These are phyloP conservation scores for Hipposideros larvatus DNA, from an alignment of 2,797 vertebrate genomes.

Conservation along the genomic window DNA sequence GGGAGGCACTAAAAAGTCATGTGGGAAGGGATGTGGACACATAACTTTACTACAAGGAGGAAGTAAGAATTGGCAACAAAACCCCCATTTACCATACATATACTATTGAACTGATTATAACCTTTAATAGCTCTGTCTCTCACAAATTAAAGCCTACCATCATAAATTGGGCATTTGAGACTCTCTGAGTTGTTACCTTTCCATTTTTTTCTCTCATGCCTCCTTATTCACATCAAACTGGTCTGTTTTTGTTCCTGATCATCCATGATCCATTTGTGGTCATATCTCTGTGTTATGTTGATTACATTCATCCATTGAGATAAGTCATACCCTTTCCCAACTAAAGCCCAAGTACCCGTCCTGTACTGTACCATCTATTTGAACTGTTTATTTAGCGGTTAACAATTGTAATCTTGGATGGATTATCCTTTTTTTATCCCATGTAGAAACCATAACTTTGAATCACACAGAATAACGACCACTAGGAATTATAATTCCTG, in stretches of 20 bases:
- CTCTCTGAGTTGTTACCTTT: neutral
- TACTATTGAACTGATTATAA: neutral
- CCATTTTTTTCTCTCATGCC: neutral
- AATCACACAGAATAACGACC: constrained; percentile 16
- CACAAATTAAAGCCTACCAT: neutral
- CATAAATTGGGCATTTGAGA: neutral
- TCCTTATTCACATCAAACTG: neutral
- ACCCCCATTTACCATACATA: neutral
- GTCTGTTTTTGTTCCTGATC: neutral
- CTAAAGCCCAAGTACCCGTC: neutral
- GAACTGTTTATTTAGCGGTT: neutral
- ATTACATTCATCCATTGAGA: neutral
- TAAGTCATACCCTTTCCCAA: neutral
- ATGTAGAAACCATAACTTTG: constrained; percentile 16
- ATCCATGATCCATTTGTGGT: neutral
- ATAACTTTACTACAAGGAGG: neutral
- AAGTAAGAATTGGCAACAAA: neutral
- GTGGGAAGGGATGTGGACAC: neutral
- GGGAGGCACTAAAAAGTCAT: neutral
- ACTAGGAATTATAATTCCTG: constrained; percentile 33
- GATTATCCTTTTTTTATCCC: neutral
- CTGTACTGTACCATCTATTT: neutral
- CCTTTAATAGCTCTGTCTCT: rapidly evolving
- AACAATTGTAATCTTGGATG: constrained; percentile 6
- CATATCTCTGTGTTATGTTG: neutral